phyloP scores from a whole-genome alignment of 1,140 invertebrate species.

The Coenobita brevimanus region DNA sequence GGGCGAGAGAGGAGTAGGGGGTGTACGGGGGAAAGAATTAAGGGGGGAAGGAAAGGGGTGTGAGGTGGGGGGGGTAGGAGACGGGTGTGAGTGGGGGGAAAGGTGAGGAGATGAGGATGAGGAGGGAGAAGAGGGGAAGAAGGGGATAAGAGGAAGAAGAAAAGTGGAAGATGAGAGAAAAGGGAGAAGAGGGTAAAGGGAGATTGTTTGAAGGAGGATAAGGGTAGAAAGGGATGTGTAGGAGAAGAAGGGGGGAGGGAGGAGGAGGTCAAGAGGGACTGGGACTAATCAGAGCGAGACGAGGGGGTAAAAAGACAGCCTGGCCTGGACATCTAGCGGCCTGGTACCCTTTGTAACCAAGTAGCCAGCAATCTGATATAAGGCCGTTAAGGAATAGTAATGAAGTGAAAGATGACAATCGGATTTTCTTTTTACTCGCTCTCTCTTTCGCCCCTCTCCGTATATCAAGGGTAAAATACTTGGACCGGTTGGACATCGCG shows the following conservation, averaged over 20 bases:
- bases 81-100: neutral
- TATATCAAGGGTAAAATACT: too few relatives aligned
- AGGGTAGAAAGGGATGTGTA: neutral
- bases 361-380: neutral
- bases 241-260: neutral
- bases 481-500: too few relatives aligned
- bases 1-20: neutral
- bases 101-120: neutral
- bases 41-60: neutral
- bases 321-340: too few relatives aligned
- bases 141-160: neutral
- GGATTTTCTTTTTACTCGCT: too few relatives aligned
- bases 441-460: too few relatives aligned
- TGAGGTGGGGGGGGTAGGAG: neutral
- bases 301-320: neutral
- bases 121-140: neutral
- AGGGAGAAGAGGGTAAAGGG: neutral
- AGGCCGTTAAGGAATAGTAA: neutral
- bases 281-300: conserved; percentile 4
- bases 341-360: neutral
- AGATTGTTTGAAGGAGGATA: neutral
- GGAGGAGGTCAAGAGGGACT: neutral
- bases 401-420: neutral
- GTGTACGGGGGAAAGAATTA: neutral
- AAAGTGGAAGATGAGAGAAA: neutral